phyloP scores from a whole-genome alignment of 23 tunicate genomes.

The Phallusia fumigata region DNA sequence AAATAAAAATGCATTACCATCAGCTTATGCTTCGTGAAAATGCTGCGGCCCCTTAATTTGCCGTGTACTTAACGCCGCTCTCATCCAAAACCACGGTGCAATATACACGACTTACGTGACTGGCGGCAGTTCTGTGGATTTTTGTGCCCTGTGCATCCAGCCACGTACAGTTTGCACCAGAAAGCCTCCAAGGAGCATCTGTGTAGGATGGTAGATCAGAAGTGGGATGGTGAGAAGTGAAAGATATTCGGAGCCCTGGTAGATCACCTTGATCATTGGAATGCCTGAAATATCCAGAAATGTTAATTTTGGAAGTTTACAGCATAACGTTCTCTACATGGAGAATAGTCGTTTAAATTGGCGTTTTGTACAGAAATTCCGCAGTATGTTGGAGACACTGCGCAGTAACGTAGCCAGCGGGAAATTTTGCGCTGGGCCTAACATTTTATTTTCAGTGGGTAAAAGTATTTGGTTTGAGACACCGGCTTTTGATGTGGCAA shows the following conservation, averaged over 20 bases:
- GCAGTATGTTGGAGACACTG: too few species aligned
- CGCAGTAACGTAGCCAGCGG: too few species aligned
- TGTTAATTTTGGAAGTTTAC: too few species aligned
- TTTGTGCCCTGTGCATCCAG: conserved; percentile 70
- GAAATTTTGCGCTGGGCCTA: too few species aligned
- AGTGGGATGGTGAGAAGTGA: conserved; percentile 88
- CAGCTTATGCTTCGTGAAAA: not conserved
- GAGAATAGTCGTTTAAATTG: too few species aligned
- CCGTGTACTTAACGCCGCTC: not conserved
- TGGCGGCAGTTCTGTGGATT: conserved; percentile 15
- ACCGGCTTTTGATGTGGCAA: too few species aligned
- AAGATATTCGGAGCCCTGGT: conserved; percentile 66
- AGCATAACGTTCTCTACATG: too few species aligned
- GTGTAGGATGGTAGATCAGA: conserved; percentile 92
- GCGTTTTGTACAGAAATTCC: too few species aligned
- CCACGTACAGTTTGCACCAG: conserved; percentile 70
- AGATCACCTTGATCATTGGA: conserved; percentile 96
- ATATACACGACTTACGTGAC: not conserved
- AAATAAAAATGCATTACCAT: not conserved
- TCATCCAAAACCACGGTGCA: not conserved
- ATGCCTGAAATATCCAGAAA: too few species aligned
- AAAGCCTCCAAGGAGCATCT: conserved; percentile 85
- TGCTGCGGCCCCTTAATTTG: not conserved
- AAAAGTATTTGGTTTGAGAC: too few species aligned
- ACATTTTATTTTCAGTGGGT: too few species aligned